Evolutionary conservation across 64 coral and sea anemone genomes (phyloP), one percentile per base, ranked within the genome.

Genomic region (Montipora foliosa): DNA sequence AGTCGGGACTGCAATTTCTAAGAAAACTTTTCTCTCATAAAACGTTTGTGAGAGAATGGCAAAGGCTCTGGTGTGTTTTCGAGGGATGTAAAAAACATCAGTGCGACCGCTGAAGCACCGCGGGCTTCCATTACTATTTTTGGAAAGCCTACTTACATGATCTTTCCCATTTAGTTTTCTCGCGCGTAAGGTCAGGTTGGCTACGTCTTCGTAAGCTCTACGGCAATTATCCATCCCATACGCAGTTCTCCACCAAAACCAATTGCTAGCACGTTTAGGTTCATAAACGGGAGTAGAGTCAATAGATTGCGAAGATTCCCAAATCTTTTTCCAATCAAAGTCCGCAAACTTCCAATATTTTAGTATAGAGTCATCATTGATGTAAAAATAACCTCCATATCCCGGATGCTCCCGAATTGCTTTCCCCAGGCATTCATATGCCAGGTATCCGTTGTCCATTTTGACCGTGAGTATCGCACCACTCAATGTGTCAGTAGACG

Each of bases 91-190:
- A 12, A 97, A 89, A 15, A 97, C 84, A 72, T 97, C 95, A 4
- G 95, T 94, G 21, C 93, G 96, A 84, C 96, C 96, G 64, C 93
- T 95, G 69, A 92, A 98, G 62, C 96, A 98, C 47, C 92, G 91
- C 73, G 95, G 80, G 53, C 89, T 95, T 44, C 78, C 78, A n/a
- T 95, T 92, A 67, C 96, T 86, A 81, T 98, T 98, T 44, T 87
- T 66, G 58, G 82, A 71, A n/a, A 98, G 96, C 57, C 79, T 66
- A 13, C 48, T 80, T 58, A 95, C 44, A 4, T 71, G 25, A 77
- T 84, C 89, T 59, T 74, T 81, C 20, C 91, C 81, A 44, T 83
- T 83, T 2, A 83, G 81, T 68, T 83, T 90, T 68, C 84, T 49
- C 67, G 64, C 51, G 5, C 92, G 86, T 6, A 59, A 85, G 61